Evolutionary conservation across 2,797 vertebrate genomes (phyloP).

Genomic region (Lophius americanus): DNA sequence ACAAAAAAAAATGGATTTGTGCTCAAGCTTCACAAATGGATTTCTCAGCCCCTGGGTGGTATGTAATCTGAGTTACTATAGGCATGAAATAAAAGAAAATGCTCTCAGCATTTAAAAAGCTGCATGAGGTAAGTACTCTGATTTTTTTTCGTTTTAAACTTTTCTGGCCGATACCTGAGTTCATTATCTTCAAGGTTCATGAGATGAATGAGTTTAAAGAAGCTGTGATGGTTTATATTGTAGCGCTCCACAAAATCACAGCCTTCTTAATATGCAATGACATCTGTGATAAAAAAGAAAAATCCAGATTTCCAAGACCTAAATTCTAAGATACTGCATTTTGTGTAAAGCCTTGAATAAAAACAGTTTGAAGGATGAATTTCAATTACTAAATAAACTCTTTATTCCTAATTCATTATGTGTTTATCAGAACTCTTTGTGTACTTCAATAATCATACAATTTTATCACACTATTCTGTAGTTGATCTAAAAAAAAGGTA

Average conservation of each 20-base stretch:
- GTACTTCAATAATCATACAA: not conserved
- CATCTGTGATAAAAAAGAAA: constrained; percentile 1
- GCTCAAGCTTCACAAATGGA: constrained; percentile 78
- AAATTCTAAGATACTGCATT: not conserved
- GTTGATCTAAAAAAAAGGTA: constrained; percentile 1
- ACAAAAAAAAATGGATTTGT: constrained; percentile 66
- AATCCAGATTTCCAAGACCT: not conserved
- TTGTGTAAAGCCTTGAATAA: not conserved
- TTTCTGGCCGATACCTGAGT: constrained; percentile 58
- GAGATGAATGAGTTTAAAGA: constrained; percentile 67
- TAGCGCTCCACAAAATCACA: constrained; percentile 57
- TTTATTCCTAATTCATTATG: constrained; percentile 5
- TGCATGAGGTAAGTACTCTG: constrained; percentile 65
- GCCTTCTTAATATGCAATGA: constrained; percentile 81
- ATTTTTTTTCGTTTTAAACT: constrained; percentile 58
- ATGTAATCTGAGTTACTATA: constrained; percentile 79
- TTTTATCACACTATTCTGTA: not conserved
- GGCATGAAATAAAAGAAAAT: constrained; percentile 80
- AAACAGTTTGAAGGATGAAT: too few relatives aligned
- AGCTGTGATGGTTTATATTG: constrained; percentile 62
- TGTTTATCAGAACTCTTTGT: constrained; percentile 10
- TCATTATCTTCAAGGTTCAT: constrained; percentile 65
- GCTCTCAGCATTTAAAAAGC: constrained; percentile 74
- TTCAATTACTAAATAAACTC: not conserved
- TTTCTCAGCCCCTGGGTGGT: constrained; percentile 78